Base-by-base conservation (phyloP, 2,888 invertebrate genomes). In the Lucinisca nassula region DNA sequence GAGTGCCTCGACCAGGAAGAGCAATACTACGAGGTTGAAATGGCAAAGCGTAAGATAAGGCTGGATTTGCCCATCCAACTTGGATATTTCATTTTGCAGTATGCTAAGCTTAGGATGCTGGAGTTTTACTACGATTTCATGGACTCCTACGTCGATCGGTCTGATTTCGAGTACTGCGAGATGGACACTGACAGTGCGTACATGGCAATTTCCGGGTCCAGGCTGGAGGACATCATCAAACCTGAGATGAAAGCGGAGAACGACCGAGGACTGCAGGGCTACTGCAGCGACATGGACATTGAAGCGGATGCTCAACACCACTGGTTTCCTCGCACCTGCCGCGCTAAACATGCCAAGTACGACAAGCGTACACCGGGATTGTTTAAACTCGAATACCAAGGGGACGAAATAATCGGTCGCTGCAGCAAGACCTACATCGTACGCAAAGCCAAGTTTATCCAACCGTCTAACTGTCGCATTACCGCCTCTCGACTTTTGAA, bases 141-240 rank as follows among this genome's bases (percentile, higher is more conserved):
- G 40, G 74, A 79, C n/a, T 45, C 24, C 24, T 82, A 74, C 61
- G 27, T 91, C 27, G 67, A 78, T 24, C 37, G 84, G 14, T 30
- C 32, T 2, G 51, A 84, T 40, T 85, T 77, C 72, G 75, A 82
- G 61, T 82, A 84, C 17, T 81, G 82, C 55, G 78, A 88, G 40
- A 88, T 88, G 88, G 90, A 92, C 73, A 92, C 90, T 14, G 89
- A 89, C 49, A 37, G 38, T 14, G 58, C 75, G 21, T 85, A 85
- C 24, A 30, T 85, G 21, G 82, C 82, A 1, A 38, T 85, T 21
- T 37, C 73, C 27, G 73, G 38, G 2, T 12, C 72, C 17, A n/a
- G 24, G 55, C 40, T 82, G 0, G 79, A 79, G 2, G 40, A n/a
- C n/a, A 24, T 75, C 27, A 75, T 75, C n/a, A 45, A 75, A 49